A percentile compares a stretch with the other conserved stretches of the same genome.
Conservation (phyloP, 1,140 invertebrate species). For the Sitophilus oryzae region DNA sequence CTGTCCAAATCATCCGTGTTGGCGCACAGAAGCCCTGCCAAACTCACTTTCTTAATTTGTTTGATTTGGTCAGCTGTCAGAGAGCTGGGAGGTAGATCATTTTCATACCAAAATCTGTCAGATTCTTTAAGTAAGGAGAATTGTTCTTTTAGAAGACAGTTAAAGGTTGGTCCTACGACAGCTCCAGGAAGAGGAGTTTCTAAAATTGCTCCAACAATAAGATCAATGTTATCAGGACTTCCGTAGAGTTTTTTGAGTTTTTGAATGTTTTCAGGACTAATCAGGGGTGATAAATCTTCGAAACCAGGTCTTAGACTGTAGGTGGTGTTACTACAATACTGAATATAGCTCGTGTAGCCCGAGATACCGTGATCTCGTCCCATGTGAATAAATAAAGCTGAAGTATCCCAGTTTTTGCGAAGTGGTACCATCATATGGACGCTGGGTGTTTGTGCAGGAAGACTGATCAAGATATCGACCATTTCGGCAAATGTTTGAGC, state of each 20-base stretch:
- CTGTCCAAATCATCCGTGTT: slow-evolving; percentile 61
- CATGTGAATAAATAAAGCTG: slow-evolving; percentile 54
- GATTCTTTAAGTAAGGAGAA: slow-evolving; percentile 72
- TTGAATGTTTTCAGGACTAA: slow-evolving; percentile 51
- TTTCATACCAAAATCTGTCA: slow-evolving; percentile 94
- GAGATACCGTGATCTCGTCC: slow-evolving; percentile 88
- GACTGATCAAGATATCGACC: slow-evolving; percentile 47
- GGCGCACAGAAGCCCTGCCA: slow-evolving; percentile 79
- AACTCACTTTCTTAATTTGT: slow-evolving; percentile 76
- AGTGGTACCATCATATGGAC: slow-evolving; percentile 43
- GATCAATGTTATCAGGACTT: slow-evolving; percentile 73
- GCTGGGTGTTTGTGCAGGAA: slow-evolving; percentile 47
- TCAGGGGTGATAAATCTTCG: slow-evolving; percentile 59
- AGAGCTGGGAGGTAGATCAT: slow-evolving; percentile 85
- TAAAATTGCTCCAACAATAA: slow-evolving; percentile 77
- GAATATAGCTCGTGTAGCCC: slow-evolving; percentile 70
- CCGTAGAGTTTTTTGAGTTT: slow-evolving; percentile 63
- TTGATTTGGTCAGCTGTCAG: slow-evolving; percentile 75
- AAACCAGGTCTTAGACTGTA: slow-evolving; percentile 46
- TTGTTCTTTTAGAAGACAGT: slow-evolving; percentile 76
- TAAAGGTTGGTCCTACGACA: slow-evolving; percentile 79
- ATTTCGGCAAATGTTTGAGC: slow-evolving; percentile 43
- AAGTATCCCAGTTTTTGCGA: slow-evolving; percentile 47
- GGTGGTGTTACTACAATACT: slow-evolving; percentile 57
- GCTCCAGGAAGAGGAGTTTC: slow-evolving; percentile 75